A percentile compares a stretch with the other conserved stretches of the same genome.
phyloP scores from a whole-genome alignment of 2,113 vertebrate genomes.

The Callionymus lyra region DNA sequence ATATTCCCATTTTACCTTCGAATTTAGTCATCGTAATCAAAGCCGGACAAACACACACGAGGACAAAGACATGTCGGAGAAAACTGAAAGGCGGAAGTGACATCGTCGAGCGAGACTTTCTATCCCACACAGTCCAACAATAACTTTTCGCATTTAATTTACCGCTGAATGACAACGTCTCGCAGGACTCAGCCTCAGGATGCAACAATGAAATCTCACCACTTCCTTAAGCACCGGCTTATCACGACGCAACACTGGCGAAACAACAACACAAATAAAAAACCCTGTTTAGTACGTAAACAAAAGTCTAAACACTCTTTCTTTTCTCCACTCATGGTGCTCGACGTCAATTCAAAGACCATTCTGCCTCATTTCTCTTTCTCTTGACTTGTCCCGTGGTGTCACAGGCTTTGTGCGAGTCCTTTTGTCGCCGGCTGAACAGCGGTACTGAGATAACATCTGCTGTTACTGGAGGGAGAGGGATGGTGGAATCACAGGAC shows the following conservation, averaged over 20 bases:
- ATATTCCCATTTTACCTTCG: constrained; percentile 4
- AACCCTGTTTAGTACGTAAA: constrained; percentile 42
- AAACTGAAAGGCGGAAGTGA: constrained; percentile 41
- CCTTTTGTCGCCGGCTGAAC: constrained; percentile 42
- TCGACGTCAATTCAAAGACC: constrained; percentile 34
- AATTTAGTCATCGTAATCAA: constrained; percentile 6
- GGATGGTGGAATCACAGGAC: constrained; percentile 10
- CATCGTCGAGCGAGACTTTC: constrained; percentile 39
- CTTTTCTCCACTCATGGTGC: constrained; percentile 28
- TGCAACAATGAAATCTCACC: constrained; percentile 44
- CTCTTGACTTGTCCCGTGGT: constrained; percentile 37
- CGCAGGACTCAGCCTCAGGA: constrained; percentile 44
- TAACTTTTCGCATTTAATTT: constrained; percentile 17
- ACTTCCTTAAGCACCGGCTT: constrained; percentile 27
- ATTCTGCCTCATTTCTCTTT: constrained; percentile 17
- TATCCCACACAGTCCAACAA: constrained; percentile 13
- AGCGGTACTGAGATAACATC: constrained; percentile 44
- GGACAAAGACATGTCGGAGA: constrained; percentile 17
- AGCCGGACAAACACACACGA: constrained; percentile 25
- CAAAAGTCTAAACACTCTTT: constrained; percentile 37
- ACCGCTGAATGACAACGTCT: constrained; percentile 32
- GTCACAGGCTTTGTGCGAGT: constrained; percentile 50
- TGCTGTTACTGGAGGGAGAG: constrained; percentile 32
- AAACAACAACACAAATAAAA: constrained; percentile 42
- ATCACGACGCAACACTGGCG: constrained; percentile 25